Evolutionary conservation across 2,888 invertebrate genomes (phyloP).

Genomic region (Syrphus vitripennis): DNA sequence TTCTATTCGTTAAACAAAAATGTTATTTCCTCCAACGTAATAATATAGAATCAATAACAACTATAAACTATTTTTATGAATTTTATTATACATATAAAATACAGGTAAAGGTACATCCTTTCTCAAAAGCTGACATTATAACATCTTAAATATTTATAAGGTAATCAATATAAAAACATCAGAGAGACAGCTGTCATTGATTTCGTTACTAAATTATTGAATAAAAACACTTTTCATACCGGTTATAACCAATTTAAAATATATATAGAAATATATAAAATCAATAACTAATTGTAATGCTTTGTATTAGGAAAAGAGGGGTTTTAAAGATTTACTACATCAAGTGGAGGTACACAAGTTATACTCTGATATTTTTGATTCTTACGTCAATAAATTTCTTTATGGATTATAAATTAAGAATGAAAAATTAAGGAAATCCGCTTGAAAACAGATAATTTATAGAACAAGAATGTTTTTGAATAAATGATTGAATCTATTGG

Average conservation of each 20-base stretch:
- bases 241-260: conserved; percentile 1
- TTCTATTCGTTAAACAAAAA: too few species aligned
- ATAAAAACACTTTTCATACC: neutral
- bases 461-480: neutral
- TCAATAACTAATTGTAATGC: conserved; percentile 6
- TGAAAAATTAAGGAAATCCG: neutral
- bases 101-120: too few species aligned
- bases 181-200: conserved; percentile 17
- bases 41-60: too few species aligned
- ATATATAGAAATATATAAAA: too few species aligned
- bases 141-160: neutral
- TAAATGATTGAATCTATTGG: neutral
- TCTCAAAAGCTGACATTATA: neutral
- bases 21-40: too few species aligned
- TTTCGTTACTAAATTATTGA: neutral
- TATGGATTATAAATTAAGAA: neutral
- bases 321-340: neutral
- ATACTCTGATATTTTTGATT: neutral
- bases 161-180: neutral
- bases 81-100: neutral
- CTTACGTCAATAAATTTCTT: conserved; percentile 21
- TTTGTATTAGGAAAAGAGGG: neutral
- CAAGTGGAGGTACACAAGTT: neutral
- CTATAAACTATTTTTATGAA: too few species aligned
- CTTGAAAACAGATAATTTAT: neutral